Evolutionary conservation across 92 coral and sea anemone genomes (phyloP), one percentile per base, ranked within the genome.

Genomic region (Montipora capitata): DNA sequence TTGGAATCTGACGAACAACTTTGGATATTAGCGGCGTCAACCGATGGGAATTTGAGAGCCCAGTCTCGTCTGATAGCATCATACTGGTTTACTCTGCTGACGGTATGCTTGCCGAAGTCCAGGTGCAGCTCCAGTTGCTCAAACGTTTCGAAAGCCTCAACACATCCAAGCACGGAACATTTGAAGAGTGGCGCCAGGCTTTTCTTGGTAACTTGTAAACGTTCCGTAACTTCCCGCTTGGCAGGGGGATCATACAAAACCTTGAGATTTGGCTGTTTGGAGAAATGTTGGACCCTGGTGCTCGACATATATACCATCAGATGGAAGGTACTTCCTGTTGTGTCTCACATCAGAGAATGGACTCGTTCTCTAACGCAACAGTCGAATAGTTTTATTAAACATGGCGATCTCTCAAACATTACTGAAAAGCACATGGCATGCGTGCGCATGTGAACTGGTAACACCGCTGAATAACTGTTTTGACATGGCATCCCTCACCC

Each of bases 51-150:
- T 51, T 93, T 93, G n/a, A 63, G 71, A 8, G 94, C 93, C 93
- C 96, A 94, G 76, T 91, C 93, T 42, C 81, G 72, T 92, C 75
- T 91, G 66, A 94, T 85, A 58, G 78, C 84, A 86, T 94, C 93
- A 72, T 88, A 88, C 86, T 91, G 91, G 79, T 69, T 85, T 77
- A 16, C 62, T n/a, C 9, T 80, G 58, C 74, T 85, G 85, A 59
- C 72, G 58, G 69, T 92, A 56, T 94, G 95, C 77, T 88, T 68
- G 15, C 93, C 90, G 56, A 94, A 74, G 64, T 94, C 95, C 42
- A 94, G 84, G 44, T 92, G 97, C 10, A 91, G 77, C 81, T 94
- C 84, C 49, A 94, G 72, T 6, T 63, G 89, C 39, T 77, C 87
- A 89, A 92, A 88, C 6, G 91, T 57, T 9, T 87, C 86, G 72